These are phyloP conservation scores for Thereva unica DNA, from an alignment of 2,888 invertebrate genomes.

Conservation along the genomic window DNA sequence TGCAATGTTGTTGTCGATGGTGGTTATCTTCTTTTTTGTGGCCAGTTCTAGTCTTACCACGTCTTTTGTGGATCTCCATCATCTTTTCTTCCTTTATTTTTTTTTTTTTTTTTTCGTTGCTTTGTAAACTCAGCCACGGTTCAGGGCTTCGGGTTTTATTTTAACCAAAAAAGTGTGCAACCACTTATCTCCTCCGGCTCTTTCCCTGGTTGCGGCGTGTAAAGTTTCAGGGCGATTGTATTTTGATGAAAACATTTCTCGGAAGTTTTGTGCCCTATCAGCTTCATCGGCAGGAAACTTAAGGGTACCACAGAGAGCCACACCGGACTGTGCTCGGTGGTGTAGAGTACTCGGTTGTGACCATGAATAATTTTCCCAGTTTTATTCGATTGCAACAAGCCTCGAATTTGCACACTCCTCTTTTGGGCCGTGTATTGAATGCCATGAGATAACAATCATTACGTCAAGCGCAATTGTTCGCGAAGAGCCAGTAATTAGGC, in stretches of 20 bases:
- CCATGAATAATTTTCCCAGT: conserved; percentile 21
- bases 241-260: conserved; percentile 2
- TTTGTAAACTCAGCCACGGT: not conserved
- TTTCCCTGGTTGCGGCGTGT: not conserved
- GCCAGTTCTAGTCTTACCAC: not conserved
- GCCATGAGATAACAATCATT: no score
- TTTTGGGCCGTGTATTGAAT: no score
- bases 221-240: not conserved
- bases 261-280: conserved; percentile 24
- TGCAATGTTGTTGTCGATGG: conserved; percentile 18
- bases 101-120: no score
- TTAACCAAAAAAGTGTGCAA: not conserved
- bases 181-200: not conserved
- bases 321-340: no score
- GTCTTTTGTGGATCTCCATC: not conserved
- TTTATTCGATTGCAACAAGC: conserved; percentile 3
- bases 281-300: conserved; percentile 21
- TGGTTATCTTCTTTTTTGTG: not conserved
- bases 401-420: no score
- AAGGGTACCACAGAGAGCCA: conserved; percentile 1
- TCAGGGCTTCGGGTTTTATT: conserved; percentile 4
- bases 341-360: conserved; percentile 11
- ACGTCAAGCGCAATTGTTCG: no score
- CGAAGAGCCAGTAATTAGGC: no score
- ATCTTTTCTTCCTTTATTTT: not conserved